Evolutionary conservation across 1,140 invertebrate species (phyloP).

Genomic region (Aleiodes sp.): DNA sequence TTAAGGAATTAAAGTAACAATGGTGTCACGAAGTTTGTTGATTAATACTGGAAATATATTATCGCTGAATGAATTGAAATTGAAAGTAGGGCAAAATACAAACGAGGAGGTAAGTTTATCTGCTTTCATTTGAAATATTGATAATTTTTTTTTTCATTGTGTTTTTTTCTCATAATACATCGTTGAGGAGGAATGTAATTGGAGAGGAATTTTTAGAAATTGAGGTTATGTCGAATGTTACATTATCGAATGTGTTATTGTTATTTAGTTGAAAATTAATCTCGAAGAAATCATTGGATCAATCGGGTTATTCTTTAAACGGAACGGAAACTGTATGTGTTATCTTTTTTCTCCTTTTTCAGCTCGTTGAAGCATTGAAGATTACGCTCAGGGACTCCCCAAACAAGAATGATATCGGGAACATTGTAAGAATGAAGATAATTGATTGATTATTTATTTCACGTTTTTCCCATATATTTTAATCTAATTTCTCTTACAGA

Average conservation of each 20-base stretch:
- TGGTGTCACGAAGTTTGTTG: conserved; percentile 43
- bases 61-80: conserved; percentile 81
- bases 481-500: conserved; percentile 43
- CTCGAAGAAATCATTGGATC: neutral
- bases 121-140: conserved; percentile 20
- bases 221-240: conserved; percentile 32
- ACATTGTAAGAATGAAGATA: conserved; percentile 52
- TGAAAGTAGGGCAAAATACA: conserved; percentile 82
- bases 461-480: conserved; percentile 25
- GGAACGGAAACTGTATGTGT: neutral
- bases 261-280: neutral
- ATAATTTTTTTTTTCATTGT: neutral
- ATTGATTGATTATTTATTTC: too few species aligned
- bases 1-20: neutral
- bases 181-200: neutral
- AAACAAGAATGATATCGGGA: conserved; percentile 43
- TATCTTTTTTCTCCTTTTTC: conserved; percentile 51
- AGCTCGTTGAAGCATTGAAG: conserved; percentile 79
- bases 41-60: conserved; percentile 90
- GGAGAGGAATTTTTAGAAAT: neutral
- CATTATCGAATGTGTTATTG: conserved; percentile 12
- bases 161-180: too few species aligned
- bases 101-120: conserved; percentile 78
- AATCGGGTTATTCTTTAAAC: neutral
- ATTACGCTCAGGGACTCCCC: conserved; percentile 70